Evolutionary conservation across 2,888 invertebrate species (phyloP), one percentile per base, ranked within the genome.

Genomic region (Dynastes tityus): DNA sequence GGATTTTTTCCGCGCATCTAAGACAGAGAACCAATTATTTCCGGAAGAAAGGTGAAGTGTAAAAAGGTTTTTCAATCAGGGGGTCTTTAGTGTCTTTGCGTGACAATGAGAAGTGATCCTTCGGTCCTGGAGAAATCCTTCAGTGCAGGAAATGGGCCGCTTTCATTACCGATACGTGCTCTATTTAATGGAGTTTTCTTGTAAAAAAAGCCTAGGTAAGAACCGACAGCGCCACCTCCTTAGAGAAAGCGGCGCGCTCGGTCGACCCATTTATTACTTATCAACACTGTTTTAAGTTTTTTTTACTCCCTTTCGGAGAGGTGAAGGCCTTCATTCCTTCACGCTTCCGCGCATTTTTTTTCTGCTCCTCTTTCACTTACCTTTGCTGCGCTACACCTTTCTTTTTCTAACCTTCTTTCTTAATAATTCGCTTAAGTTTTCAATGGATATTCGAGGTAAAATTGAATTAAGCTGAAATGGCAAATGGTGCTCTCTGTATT

Each of bases 121-220:
- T 81, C 78, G 71, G 68, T 27, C 67, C 49, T 68, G 71, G 45
- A 79, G 61, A 79, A 81, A 82, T 84, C 83, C 81, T 81, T 80
- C 84, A 84, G 83, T 85, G 84, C 86, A 86, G 88, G 87, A 88
- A 88, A 87, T 87, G 88, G 86, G 87, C 85, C 84, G 87, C 88
- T 87, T 88, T 88, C 88, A 88, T 88, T 88, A 88, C 86, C 85
- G 82, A 87, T 87, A 88, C 88, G 88, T 88, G 87, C 88, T 88
- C 86, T 85, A 87, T 87, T 88, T 88, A 88, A 88, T 88, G 88
- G 88, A 88, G 86, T 88, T 88, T 87, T 86, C 88, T 88, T 88
- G 88, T 88, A 87, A 87, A 87, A 87, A 88, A 87, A 88, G 86
- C 87, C 86, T 88, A 88, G 88, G 88, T 88, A 86, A 87, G 86